phyloP scores from a whole-genome alignment of 2,888 invertebrate species.

The Neocrepidodera transversa region DNA sequence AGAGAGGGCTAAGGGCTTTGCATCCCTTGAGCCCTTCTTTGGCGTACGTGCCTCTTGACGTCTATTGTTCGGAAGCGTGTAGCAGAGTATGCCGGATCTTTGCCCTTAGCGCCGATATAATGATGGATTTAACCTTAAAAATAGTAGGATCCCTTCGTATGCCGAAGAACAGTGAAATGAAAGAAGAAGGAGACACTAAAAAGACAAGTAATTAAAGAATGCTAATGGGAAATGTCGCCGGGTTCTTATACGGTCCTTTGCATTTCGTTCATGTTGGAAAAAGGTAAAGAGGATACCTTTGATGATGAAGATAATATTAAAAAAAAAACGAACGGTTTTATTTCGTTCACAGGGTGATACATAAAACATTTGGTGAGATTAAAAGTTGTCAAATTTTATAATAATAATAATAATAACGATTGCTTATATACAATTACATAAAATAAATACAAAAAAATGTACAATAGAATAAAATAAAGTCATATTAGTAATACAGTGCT shows the following conservation, averaged over 20 bases:
- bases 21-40: constrained; percentile 49
- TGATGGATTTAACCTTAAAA: constrained; percentile 58
- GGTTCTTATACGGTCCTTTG: constrained; percentile 11
- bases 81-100: constrained; percentile 57
- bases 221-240: constrained; percentile 32
- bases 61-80: constrained; percentile 61
- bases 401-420: no score
- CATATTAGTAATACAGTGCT: no score
- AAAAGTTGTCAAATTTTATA: no score
- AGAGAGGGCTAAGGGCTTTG: constrained; percentile 28
- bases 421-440: no score
- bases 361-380: not conserved
- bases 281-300: constrained; percentile 16
- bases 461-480: no score
- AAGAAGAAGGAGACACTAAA: constrained; percentile 27
- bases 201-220: constrained; percentile 37
- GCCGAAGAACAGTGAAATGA: constrained; percentile 24
- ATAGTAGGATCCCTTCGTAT: constrained; percentile 32
- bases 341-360: not conserved
- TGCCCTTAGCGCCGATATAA: constrained; percentile 59
- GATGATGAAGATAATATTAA: constrained; percentile 17
- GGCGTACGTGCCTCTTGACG: constrained; percentile 60
- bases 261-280: constrained; percentile 5
- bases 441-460: no score
- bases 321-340: not conserved